These are phyloP conservation scores for Volucella inanis DNA, from an alignment of 2,888 invertebrate species.

Conservation along the genomic window DNA sequence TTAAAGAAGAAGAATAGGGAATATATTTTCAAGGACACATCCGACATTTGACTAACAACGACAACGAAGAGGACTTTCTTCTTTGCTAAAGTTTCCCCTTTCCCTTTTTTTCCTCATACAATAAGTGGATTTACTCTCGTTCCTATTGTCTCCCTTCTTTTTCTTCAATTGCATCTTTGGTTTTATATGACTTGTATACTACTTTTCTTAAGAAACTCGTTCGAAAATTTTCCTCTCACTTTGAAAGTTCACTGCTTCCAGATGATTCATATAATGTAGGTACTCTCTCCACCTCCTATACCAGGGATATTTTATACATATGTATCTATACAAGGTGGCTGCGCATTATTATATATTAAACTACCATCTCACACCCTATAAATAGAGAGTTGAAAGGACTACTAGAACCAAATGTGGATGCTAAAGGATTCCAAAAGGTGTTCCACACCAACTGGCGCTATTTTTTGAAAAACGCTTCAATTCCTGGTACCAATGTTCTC, in stretches of 20 bases:
- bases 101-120: slow-evolving; percentile 38
- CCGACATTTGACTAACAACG: slow-evolving; percentile 3
- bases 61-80: slow-evolving; percentile 43
- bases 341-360: slow-evolving; percentile 54
- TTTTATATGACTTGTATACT: neutral
- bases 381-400: slow-evolving; percentile 15
- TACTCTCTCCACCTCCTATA: neutral
- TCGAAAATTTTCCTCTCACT: slow-evolving; percentile 70
- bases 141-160: neutral
- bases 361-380: neutral
- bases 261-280: slow-evolving; percentile 5
- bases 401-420: neutral
- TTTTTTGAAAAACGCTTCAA: slow-evolving; percentile 17
- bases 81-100: slow-evolving; percentile 39
- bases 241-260: slow-evolving; percentile 47
- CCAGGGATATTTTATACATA: too few species aligned
- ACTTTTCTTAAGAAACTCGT: slow-evolving; percentile 47
- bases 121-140: slow-evolving; percentile 20
- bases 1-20: slow-evolving; percentile 8
- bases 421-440: slow-evolving; percentile 30
- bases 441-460: slow-evolving; percentile 17
- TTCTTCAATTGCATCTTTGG: slow-evolving; percentile 19
- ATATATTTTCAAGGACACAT: slow-evolving; percentile 54
- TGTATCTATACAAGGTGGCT: slow-evolving; percentile 9
- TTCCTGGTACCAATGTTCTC: slow-evolving; percentile 11